These are phyloP conservation scores for Mythimna loreyi DNA, from an alignment of 2,888 invertebrate genomes.

Conservation along the genomic window DNA sequence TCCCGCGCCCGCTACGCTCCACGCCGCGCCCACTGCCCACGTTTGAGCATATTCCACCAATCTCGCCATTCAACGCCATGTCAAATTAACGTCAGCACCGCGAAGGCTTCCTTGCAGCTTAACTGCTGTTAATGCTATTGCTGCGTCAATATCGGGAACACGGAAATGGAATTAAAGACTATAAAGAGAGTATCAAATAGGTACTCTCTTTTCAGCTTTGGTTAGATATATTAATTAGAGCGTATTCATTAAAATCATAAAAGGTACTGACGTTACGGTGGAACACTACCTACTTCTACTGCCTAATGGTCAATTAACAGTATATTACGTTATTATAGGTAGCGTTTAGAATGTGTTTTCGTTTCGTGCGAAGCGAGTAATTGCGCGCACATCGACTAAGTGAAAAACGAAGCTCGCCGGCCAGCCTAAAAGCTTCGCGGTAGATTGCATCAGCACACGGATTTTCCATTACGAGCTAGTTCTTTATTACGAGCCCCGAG, in stretches of 20 bases:
- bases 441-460: slow-evolving; percentile 89
- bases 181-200: neutral
- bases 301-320: slow-evolving; percentile 26
- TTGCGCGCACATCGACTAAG: slow-evolving; percentile 82
- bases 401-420: slow-evolving; percentile 82
- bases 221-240: slow-evolving; percentile 7
- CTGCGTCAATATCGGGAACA: slow-evolving; percentile 24
- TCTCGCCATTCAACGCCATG: slow-evolving; percentile 17
- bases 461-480: slow-evolving; percentile 86
- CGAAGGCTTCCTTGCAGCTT: slow-evolving; percentile 30
- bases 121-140: slow-evolving; percentile 36
- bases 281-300: neutral
- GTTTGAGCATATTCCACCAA: slow-evolving; percentile 41
- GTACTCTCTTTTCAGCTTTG: slow-evolving; percentile 6
- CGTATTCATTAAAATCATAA: neutral
- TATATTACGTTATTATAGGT: slow-evolving; percentile 15
- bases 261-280: neutral
- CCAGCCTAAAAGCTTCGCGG: slow-evolving; percentile 85
- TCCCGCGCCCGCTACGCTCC: slow-evolving; percentile 20
- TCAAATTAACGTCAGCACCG: slow-evolving; percentile 49
- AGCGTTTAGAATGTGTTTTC: slow-evolving; percentile 48
- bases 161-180: slow-evolving; percentile 18
- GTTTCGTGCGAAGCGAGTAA: slow-evolving; percentile 77
- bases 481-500: slow-evolving; percentile 73
- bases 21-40: slow-evolving; percentile 26